Evolutionary conservation across 2,113 vertebrate species (phyloP).

Genomic region (Rhadina sibilatrix): DNA sequence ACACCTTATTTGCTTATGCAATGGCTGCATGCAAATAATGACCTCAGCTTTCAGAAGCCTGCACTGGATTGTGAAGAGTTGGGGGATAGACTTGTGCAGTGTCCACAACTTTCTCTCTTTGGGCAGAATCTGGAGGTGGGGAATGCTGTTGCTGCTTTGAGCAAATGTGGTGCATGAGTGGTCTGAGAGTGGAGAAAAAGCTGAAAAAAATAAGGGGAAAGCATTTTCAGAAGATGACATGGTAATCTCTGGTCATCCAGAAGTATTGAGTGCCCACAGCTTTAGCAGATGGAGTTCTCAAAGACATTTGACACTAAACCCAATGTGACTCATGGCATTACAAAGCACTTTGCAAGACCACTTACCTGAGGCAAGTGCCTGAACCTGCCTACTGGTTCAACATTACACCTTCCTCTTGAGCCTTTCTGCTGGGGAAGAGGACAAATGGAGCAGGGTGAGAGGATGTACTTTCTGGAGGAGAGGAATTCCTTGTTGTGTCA

Average conservation of each 20-base stretch:
- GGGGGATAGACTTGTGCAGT: background rate
- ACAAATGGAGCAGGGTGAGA: background rate
- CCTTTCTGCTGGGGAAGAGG: background rate
- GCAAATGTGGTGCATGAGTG: background rate
- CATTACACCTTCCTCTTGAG: background rate
- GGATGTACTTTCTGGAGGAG: background rate
- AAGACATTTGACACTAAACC: background rate
- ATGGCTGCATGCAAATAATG: background rate
- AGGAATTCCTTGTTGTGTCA: background rate
- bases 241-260: background rate
- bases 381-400: background rate
- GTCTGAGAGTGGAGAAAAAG: background rate
- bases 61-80: accelerated
- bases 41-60: background rate
- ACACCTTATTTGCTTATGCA: slow-evolving; percentile 17
- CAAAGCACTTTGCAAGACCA: background rate
- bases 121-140: background rate
- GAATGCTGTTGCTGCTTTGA: background rate
- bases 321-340: background rate
- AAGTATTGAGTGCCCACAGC: background rate
- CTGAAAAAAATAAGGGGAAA: background rate
- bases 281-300: background rate
- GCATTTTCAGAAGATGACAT: background rate
- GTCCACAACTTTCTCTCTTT: background rate
- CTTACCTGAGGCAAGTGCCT: background rate